Conservation (phyloP, 2,113 vertebrate genomes). For the Speoplatyrhinus poulsoni region DNA sequence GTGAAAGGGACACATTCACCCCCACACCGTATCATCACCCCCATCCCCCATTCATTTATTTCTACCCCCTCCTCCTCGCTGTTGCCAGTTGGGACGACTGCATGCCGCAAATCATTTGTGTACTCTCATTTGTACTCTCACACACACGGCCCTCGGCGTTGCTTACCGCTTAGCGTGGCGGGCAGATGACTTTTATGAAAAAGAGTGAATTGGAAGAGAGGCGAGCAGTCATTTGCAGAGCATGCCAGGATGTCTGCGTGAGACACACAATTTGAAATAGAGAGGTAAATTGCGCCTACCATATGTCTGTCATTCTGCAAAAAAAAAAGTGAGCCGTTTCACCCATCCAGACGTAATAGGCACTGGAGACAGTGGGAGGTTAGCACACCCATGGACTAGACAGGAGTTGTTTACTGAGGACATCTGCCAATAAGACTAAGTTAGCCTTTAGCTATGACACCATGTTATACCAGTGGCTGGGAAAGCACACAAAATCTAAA, state of each 20-base stretch:
- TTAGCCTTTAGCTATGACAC: too few relatives aligned
- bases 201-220: slow-evolving; percentile 57
- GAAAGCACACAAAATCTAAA: too few relatives aligned
- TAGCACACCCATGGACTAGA: too few relatives aligned
- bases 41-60: slow-evolving; percentile 11
- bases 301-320: slow-evolving; percentile 74
- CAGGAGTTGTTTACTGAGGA: too few relatives aligned
- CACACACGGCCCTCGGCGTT: slow-evolving; percentile 64
- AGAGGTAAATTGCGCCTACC: slow-evolving; percentile 71
- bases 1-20: slow-evolving; percentile 80
- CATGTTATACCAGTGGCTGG: too few relatives aligned
- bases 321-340: slow-evolving; percentile 29
- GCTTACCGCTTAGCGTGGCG: slow-evolving; percentile 79
- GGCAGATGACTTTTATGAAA: slow-evolving; percentile 80
- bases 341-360: too few relatives aligned
- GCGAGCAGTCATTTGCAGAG: slow-evolving; percentile 63
- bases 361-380: too few relatives aligned
- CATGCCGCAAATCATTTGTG: slow-evolving; percentile 84
- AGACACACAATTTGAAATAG: slow-evolving; percentile 72
- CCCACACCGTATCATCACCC: slow-evolving; percentile 21
- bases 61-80: slow-evolving; percentile 39
- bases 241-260: slow-evolving; percentile 64
- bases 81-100: slow-evolving; percentile 70
- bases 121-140: slow-evolving; percentile 75
- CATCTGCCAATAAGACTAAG: too few relatives aligned